These are phyloP conservation scores for Caenorhabditis afra DNA, from an alignment of 2,888 invertebrate genomes.

Conservation along the genomic window DNA sequence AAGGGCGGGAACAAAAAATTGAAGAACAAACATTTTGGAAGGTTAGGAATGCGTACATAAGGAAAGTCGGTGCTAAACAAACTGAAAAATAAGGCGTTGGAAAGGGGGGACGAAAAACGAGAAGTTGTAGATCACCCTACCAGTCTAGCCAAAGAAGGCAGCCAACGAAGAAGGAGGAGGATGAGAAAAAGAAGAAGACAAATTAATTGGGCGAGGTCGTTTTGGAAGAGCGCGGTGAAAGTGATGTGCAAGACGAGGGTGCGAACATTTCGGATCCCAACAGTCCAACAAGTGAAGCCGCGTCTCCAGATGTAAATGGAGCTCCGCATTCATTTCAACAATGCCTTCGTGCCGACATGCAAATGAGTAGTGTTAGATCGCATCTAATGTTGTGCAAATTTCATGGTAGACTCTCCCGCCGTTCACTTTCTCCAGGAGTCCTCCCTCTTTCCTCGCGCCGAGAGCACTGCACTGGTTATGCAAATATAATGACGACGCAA, in stretches of 20 bases:
- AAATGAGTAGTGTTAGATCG: constrained; percentile 51
- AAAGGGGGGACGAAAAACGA: constrained; percentile 18
- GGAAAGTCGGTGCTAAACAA: too few species aligned
- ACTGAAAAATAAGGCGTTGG: too few species aligned
- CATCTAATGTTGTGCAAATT: constrained; percentile 60
- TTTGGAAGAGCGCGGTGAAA: neutral
- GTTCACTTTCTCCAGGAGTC: constrained; percentile 3
- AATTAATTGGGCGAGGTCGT: constrained; percentile 42
- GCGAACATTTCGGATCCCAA: neutral
- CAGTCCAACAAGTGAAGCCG: neutral
- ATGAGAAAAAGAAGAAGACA: neutral
- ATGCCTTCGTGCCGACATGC: constrained; percentile 39
- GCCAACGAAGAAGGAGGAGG: neutral
- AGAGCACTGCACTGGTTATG: constrained; percentile 50
- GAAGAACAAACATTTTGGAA: too few species aligned
- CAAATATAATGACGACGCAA: constrained; percentile 47
- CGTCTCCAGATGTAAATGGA: constrained; percentile 41
- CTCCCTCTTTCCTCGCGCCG: constrained; percentile 10
- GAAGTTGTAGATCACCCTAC: neutral
- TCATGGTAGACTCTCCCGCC: constrained; percentile 26
- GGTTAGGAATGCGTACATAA: too few species aligned
- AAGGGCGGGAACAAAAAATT: too few species aligned
- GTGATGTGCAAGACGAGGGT: too few species aligned
- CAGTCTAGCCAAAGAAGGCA: constrained; percentile 3
- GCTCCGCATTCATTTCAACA: neutral